Conservation (phyloP, 2,888 invertebrate genomes). For the Oxyscelio sp. region DNA sequence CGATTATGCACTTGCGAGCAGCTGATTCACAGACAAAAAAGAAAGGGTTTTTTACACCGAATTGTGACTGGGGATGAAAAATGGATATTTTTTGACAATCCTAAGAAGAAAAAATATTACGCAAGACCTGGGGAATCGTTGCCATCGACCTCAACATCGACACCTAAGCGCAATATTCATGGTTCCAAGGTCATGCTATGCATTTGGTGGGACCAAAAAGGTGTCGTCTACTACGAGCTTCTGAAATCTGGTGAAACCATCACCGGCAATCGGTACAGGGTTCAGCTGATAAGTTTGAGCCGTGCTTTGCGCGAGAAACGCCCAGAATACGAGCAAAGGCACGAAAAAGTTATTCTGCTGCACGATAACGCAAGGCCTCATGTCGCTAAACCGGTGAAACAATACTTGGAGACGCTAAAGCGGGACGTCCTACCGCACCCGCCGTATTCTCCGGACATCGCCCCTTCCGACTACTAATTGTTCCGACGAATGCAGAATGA, state of each 20-base stretch:
- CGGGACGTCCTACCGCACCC: no score
- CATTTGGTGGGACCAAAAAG: slow-evolving; percentile 25
- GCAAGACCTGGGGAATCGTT: not conserved
- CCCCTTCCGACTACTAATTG: no score
- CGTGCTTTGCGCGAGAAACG: no score
- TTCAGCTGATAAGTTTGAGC: no score
- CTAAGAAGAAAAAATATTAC: not conserved
- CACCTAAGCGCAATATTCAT: slow-evolving; percentile 19
- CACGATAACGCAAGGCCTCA: no score
- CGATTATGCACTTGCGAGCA: slow-evolving; percentile 6
- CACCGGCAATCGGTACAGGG: no score
- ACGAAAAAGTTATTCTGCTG: slow-evolving; percentile 25
- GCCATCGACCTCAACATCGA: slow-evolving; percentile 10
- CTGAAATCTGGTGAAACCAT: not conserved
- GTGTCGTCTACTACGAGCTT: slow-evolving; percentile 17
- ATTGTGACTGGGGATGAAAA: slow-evolving; percentile 12
- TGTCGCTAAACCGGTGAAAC: slow-evolving; percentile 24
- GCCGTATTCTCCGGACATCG: no score
- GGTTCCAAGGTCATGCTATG: slow-evolving; percentile 9
- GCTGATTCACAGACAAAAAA: slow-evolving; percentile 5
- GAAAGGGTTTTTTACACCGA: slow-evolving; percentile 11
- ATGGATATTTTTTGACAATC: not conserved
- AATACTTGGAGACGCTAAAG: no score
- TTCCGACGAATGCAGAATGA: slow-evolving; percentile 7
- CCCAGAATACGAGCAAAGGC: no score